These are phyloP conservation scores for Parasteatoda lunata DNA, from an alignment of 2,888 invertebrate species.

Conservation along the genomic window DNA sequence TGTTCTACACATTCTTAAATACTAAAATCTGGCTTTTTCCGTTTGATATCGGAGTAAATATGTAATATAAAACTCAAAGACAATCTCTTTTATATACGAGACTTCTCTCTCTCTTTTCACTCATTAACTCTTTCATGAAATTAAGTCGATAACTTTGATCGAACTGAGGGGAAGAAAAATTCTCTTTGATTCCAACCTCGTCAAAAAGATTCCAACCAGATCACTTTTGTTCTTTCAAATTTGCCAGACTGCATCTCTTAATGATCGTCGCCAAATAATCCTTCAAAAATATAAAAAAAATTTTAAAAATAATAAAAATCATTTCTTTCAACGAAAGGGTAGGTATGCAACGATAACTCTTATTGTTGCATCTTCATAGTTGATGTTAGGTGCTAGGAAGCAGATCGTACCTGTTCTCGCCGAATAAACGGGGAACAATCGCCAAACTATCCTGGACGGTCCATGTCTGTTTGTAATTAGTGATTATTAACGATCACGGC, in stretches of 20 bases:
- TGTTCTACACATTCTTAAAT: no score
- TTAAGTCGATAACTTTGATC: no score
- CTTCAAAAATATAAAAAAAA: neutral
- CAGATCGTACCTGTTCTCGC: conserved; percentile 44
- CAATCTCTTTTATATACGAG: no score
- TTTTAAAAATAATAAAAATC: conserved; percentile 25
- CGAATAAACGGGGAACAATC: conserved; percentile 42
- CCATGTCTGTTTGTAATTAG: conserved; percentile 68
- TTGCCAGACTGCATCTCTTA: neutral
- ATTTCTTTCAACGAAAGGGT: conserved; percentile 23
- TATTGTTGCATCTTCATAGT: conserved; percentile 30
- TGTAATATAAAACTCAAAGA: no score
- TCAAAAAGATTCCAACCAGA: no score
- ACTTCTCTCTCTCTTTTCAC: no score
- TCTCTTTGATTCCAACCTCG: no score
- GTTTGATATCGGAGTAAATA: no score
- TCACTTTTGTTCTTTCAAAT: neutral
- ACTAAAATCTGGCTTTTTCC: no score
- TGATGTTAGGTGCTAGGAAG: conserved; percentile 6
- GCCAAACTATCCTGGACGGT: conserved; percentile 49
- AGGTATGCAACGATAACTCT: conserved; percentile 16
- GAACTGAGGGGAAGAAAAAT: no score
- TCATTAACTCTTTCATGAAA: no score
- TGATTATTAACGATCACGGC: conserved; percentile 69
- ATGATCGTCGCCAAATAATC: neutral